phyloP scores from a whole-genome alignment of 2,113 vertebrate species.

The Chaetops frenatus region DNA sequence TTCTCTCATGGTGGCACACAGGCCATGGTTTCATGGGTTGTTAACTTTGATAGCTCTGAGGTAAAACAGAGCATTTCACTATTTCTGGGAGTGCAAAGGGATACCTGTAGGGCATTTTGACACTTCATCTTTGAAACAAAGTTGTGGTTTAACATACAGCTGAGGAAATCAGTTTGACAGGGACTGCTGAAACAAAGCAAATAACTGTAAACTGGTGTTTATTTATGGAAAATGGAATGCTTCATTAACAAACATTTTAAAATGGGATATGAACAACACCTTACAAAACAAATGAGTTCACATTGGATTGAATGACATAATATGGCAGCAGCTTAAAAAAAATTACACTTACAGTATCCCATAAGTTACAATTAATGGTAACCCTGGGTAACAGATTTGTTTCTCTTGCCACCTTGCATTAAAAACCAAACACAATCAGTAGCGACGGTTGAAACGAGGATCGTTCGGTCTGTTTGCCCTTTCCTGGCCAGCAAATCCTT shows the following conservation, averaged over 20 bases:
- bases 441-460: constrained; percentile 75
- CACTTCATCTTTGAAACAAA: neutral
- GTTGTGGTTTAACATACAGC: neutral
- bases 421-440: constrained; percentile 64
- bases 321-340: constrained; percentile 75
- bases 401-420: constrained; percentile 43
- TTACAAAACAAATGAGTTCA: constrained; percentile 75
- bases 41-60: neutral
- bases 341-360: constrained; percentile 61
- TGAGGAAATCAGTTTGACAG: neutral
- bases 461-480: constrained; percentile 69
- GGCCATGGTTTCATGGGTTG: neutral
- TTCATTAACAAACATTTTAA: constrained; percentile 54
- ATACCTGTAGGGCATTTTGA: neutral
- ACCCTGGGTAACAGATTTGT: constrained; percentile 42
- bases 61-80: neutral
- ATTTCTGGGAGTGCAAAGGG: neutral
- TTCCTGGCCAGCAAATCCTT: constrained; percentile 83
- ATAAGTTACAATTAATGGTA: constrained; percentile 47
- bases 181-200: neutral
- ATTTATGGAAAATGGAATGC: constrained; percentile 69
- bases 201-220: constrained; percentile 38
- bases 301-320: constrained; percentile 68
- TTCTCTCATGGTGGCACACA: neutral
- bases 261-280: constrained; percentile 65